Evolutionary conservation across 2,113 vertebrate genomes (phyloP).

Genomic region (Alouatta palliata): DNA sequence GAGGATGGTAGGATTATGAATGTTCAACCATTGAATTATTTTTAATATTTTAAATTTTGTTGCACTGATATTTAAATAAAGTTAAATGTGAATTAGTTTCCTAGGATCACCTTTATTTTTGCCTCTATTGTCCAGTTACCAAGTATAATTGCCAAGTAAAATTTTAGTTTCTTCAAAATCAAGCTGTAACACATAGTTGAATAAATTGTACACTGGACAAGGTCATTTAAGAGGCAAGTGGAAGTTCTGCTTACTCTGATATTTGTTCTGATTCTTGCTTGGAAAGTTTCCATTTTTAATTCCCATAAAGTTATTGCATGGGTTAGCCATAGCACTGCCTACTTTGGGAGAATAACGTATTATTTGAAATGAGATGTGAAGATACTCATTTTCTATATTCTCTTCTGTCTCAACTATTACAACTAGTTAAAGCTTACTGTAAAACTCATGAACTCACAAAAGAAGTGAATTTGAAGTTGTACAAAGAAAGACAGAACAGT

Average conservation of each 20-base stretch:
- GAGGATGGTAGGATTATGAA: not conserved
- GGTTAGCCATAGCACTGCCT: not conserved
- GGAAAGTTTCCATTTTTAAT: not conserved
- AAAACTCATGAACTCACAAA: slow-evolving; percentile 48
- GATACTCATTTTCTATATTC: slow-evolving; percentile 9
- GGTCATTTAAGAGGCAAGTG: not conserved
- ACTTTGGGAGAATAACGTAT: not conserved
- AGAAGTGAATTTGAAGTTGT: slow-evolving; percentile 11
- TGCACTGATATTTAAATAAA: not conserved
- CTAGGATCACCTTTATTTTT: not conserved
- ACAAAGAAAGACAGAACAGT: slow-evolving; percentile 61
- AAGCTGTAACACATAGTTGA: not conserved
- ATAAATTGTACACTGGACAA: not conserved
- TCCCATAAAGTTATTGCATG: not conserved
- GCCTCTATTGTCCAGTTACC: not conserved
- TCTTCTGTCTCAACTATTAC: slow-evolving; percentile 11
- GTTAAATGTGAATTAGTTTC: not conserved
- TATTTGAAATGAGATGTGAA: slow-evolving; percentile 54
- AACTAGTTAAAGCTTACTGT: slow-evolving; percentile 38
- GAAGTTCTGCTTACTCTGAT: not conserved
- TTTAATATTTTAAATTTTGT: not conserved
- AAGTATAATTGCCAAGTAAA: not conserved
- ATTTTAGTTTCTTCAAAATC: slow-evolving; percentile 21
- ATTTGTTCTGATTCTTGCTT: not conserved
- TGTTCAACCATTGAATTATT: not conserved